Percentiles rank a stretch among this genome's conserved stretches.
Evolutionary conservation across 2,113 vertebrate species (phyloP).

Genomic region (Cochlearius cochlearius): DNA sequence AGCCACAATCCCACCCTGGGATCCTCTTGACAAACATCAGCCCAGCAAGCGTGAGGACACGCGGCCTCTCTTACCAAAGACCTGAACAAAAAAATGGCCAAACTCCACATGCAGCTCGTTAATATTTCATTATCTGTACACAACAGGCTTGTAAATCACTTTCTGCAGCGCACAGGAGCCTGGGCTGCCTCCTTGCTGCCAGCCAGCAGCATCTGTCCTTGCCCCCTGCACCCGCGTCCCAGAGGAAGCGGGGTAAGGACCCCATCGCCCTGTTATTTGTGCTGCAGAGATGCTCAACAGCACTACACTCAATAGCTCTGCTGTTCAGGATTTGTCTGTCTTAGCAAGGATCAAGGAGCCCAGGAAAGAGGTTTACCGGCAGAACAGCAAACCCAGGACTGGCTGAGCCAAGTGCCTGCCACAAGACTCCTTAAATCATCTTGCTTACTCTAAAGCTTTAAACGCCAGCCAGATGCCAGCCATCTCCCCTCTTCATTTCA

Average conservation of each 20-base stretch:
- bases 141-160: not conserved
- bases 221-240: accelerated
- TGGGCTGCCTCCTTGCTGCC: not conserved
- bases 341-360: not conserved
- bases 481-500: not conserved
- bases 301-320: not conserved
- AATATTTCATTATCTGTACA: not conserved
- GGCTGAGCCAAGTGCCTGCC: not conserved
- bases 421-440: not conserved
- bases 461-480: accelerated
- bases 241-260: not conserved
- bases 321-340: not conserved
- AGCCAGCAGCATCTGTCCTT: not conserved
- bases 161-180: not conserved
- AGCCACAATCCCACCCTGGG: accelerated
- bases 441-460: not conserved
- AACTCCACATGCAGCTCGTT: not conserved
- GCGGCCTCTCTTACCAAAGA: not conserved
- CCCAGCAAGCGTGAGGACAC: not conserved
- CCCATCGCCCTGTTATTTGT: accelerated
- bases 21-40: not conserved
- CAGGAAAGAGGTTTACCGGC: not conserved
- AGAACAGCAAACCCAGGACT: not conserved
- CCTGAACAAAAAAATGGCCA: not conserved
- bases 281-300: not conserved